phyloP scores from a whole-genome alignment of 2,888 invertebrate genomes.

The Acrocyrtus sp. region DNA sequence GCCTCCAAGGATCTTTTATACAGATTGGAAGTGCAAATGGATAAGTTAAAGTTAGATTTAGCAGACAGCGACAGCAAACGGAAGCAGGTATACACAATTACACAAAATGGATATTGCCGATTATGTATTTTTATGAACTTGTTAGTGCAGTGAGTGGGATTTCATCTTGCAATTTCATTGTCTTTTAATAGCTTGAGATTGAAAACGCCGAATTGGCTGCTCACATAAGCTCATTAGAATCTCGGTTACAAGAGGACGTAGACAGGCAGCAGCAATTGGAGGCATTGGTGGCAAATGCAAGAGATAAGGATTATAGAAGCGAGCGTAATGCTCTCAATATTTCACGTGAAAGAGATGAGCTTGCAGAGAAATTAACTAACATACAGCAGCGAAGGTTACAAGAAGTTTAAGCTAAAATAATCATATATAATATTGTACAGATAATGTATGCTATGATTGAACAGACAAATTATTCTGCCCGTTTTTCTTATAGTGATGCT shows the following conservation, averaged over 20 bases:
- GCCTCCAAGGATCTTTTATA: conserved; percentile 55
- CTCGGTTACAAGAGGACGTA: conserved; percentile 43
- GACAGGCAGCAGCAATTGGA: conserved; percentile 51
- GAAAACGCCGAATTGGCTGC: conserved; percentile 53
- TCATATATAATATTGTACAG: neutral
- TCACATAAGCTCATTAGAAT: conserved; percentile 44
- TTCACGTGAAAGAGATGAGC: conserved; percentile 45
- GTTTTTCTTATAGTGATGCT: conserved; percentile 51
- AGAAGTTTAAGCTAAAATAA: conserved; percentile 2
- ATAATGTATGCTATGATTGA: neutral
- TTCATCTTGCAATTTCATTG: too few species aligned
- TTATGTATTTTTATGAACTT: neutral
- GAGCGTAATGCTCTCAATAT: conserved; percentile 40
- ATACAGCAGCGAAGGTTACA: conserved; percentile 57
- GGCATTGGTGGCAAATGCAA: conserved; percentile 43
- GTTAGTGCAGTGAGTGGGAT: too few species aligned
- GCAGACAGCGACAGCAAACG: conserved; percentile 55
- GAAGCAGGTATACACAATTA: conserved; percentile 47
- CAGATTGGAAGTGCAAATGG: conserved; percentile 57
- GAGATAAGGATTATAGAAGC: conserved; percentile 57
- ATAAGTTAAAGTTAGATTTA: conserved; percentile 54
- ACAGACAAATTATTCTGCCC: neutral
- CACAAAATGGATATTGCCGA: neutral
- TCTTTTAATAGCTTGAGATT: conserved; percentile 47
- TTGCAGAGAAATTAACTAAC: conserved; percentile 35